Conservation (phyloP, 2,888 invertebrate genomes). For the Eristalinus aeneus region DNA sequence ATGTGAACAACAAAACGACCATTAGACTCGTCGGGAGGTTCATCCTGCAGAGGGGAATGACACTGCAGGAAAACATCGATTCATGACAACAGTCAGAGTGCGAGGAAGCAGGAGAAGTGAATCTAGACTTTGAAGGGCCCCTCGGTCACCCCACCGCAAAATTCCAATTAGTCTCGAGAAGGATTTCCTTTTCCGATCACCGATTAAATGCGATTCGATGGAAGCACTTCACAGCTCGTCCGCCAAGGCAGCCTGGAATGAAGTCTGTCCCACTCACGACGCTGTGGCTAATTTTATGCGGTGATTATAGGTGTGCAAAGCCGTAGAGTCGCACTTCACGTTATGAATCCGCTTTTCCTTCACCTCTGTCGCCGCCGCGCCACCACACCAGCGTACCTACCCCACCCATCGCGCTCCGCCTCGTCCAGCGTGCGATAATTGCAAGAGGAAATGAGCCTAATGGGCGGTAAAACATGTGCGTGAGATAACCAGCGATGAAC, state of each 20-base stretch:
- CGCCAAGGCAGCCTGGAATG: background rate
- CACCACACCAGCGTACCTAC: too few relatives aligned
- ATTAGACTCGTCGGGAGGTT: conserved; percentile 66
- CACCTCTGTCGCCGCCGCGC: conserved; percentile 10
- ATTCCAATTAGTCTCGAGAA: conserved; percentile 68
- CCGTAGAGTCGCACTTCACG: conserved; percentile 59
- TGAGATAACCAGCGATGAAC: conserved; percentile 18
- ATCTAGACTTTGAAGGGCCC: conserved; percentile 24
- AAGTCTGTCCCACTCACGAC: conserved; percentile 39
- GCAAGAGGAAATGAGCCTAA: conserved; percentile 66
- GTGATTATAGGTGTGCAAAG: conserved; percentile 69
- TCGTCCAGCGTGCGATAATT: conserved; percentile 41
- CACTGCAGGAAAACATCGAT: conserved; percentile 64
- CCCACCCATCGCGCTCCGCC: background rate
- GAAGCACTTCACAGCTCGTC: background rate
- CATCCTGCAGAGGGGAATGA: conserved; percentile 59
- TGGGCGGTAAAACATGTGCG: conserved; percentile 34
- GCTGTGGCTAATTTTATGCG: conserved; percentile 66
- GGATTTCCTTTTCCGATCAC: conserved; percentile 70
- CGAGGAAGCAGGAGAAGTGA: background rate
- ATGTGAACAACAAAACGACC: conserved; percentile 46
- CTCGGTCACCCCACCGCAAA: conserved; percentile 45
- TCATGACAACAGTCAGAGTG: conserved; percentile 37
- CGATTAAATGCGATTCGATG: conserved; percentile 46
- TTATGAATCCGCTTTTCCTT: conserved; percentile 51